phyloP scores from a whole-genome alignment of 1,140 invertebrate species.

The Ephestia elutella region DNA sequence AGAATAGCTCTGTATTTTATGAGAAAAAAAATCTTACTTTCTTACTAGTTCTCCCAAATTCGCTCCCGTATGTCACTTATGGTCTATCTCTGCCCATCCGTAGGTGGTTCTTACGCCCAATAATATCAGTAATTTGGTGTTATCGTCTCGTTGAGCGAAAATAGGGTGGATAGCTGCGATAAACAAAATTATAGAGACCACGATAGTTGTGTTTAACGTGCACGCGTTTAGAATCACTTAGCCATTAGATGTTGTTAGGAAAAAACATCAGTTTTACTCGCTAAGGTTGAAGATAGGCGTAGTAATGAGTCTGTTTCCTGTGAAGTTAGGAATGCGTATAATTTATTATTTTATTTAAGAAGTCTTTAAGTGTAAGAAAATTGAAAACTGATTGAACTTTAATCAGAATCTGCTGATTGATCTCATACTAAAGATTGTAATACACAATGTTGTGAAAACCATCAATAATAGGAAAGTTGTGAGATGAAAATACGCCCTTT shows the following conservation, averaged over 20 bases:
- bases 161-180: constrained; percentile 26
- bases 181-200: constrained; percentile 28
- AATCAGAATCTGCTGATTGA: too few species aligned
- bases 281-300: background rate
- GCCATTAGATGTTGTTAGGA: constrained; percentile 9
- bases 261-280: background rate
- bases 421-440: too few species aligned
- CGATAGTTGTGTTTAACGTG: constrained; percentile 9
- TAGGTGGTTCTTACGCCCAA: constrained; percentile 29
- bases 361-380: too few species aligned
- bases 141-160: constrained; percentile 40
- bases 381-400: too few species aligned
- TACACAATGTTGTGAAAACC: too few species aligned
- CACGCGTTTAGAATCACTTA: constrained; percentile 11
- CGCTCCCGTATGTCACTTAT: constrained; percentile 6
- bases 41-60: background rate
- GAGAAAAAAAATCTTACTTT: too few species aligned
- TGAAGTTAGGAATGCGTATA: background rate
- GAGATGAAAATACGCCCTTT: too few species aligned
- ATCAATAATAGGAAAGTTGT: too few species aligned
- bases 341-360: background rate
- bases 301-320: background rate
- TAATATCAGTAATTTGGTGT: constrained; percentile 47
- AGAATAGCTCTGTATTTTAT: too few species aligned
- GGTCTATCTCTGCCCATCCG: constrained; percentile 17